These are phyloP conservation scores for Thymelicus sylvestris DNA, from an alignment of 2,888 invertebrate genomes.

Conservation along the genomic window DNA sequence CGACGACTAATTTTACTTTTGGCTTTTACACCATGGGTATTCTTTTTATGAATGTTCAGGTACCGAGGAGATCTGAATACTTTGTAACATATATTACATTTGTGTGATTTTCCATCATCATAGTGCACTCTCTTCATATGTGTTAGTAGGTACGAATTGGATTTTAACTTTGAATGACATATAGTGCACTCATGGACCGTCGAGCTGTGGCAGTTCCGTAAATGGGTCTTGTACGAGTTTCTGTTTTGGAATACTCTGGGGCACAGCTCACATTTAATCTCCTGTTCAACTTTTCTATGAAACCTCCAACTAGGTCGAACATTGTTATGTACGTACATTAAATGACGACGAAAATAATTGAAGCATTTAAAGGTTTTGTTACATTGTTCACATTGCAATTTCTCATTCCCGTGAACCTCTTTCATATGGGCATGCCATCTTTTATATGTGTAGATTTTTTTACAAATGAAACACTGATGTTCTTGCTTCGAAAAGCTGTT, in stretches of 20 bases:
- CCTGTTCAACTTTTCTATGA: slow-evolving; percentile 3
- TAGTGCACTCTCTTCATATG: slow-evolving; percentile 54
- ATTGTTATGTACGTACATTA: slow-evolving; percentile 37
- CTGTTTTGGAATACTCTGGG: slow-evolving; percentile 41
- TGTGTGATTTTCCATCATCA: slow-evolving; percentile 49
- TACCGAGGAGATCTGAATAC: slow-evolving; percentile 52
- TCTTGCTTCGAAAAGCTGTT: slow-evolving; percentile 15
- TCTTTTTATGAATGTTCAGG: slow-evolving; percentile 52
- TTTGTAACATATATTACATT: slow-evolving; percentile 53
- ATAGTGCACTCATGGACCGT: slow-evolving; percentile 45
- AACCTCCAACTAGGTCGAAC: slow-evolving; percentile 31
- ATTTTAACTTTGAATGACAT: slow-evolving; percentile 51
- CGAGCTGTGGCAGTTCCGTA: slow-evolving; percentile 50
- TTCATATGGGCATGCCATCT: slow-evolving; percentile 48
- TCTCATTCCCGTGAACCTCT: slow-evolving; percentile 41
- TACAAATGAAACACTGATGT: slow-evolving; percentile 44
- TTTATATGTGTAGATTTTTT: slow-evolving; percentile 45
- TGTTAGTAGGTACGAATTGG: slow-evolving; percentile 46
- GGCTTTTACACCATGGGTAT: slow-evolving; percentile 42
- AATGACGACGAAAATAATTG: slow-evolving; percentile 42
- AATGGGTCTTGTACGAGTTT: slow-evolving; percentile 45
- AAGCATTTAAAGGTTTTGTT: slow-evolving; percentile 42
- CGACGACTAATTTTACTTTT: background rate
- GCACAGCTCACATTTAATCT: slow-evolving; percentile 47
- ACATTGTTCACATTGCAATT: slow-evolving; percentile 41